Base-by-base conservation (phyloP, 2,888 invertebrate species). In the Sturmia bella region DNA sequence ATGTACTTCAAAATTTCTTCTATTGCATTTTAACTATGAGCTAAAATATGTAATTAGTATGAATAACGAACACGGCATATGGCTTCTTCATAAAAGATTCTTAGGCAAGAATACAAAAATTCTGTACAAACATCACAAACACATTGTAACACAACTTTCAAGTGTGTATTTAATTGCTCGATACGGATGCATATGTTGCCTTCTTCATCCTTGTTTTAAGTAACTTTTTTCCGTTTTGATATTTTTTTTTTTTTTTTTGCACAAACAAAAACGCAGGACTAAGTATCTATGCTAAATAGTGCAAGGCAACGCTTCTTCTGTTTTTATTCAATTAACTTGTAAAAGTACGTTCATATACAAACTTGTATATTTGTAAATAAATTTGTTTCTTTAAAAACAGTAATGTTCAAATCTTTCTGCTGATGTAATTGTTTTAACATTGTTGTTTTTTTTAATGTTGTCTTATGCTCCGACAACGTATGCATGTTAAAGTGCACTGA, bases 261-360 rank as follows among this genome's bases (percentile, higher is more conserved):
- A 27, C 21, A 50, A 15, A 45, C 21, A 19, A 41, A 57, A 64
- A 66, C 13, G 21, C 24, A 48, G 57, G 19, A 17, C 45, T 61
- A 79, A 59, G 73, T 66, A 73, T 48, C 21, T 68, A 15, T 68
- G 45, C 45, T 73, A 45, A 59, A 73, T 79, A 73, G 78, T 66
- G 81, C 73, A 68, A 74, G 48, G 69, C 50, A 74, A 59, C 59
- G 39, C 61, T 76, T 70, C 74, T 75, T 75, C 59, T 82, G 70
- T 75, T 74, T 78, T 66, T 74, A 78, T 82, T 82, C 78, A 82
- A 82, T 82, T 78, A 78, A 78, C 78, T 75, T 78, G 68, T 64
- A 59, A 59, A 37, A 69, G 76, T 54, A 72, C 56, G 37, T 43
- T 48, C 27, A 6, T 19, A 19, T 0, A 32, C 32, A 24, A 19